phyloP scores from a whole-genome alignment of 2,113 vertebrate species.

The Mastomys coucha region DNA sequence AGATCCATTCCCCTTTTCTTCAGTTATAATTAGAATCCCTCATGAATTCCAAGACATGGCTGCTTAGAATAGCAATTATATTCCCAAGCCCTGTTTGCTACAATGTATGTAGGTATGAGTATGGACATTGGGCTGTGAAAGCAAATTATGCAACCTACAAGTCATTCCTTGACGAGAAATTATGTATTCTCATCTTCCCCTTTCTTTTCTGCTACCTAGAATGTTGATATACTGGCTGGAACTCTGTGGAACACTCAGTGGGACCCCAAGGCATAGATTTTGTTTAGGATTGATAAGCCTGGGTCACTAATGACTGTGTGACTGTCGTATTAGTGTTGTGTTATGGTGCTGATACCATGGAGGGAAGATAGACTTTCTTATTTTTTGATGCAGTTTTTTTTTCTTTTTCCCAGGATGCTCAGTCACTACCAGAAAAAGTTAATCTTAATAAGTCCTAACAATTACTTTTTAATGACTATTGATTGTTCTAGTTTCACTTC shows the following conservation, averaged over 20 bases:
- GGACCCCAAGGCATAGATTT: neutral
- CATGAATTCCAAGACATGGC: neutral
- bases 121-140: neutral
- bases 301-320: neutral
- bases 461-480: slow-evolving; percentile 11
- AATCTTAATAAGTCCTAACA: neutral
- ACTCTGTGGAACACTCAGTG: neutral
- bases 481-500: neutral
- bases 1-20: slow-evolving; percentile 7
- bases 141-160: neutral
- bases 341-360: neutral
- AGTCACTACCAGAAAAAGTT: neutral
- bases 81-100: neutral
- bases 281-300: neutral
- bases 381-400: slow-evolving; percentile 2
- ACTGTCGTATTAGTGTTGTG: no score
- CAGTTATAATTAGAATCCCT: neutral
- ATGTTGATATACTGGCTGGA: neutral
- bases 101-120: neutral
- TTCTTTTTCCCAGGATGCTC: neutral
- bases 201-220: neutral
- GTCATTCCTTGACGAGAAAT: neutral
- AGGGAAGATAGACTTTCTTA: neutral
- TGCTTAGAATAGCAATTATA: neutral
- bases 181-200: neutral